phyloP scores from a whole-genome alignment of 2,113 vertebrate genomes.

The Mustela lutreola region DNA sequence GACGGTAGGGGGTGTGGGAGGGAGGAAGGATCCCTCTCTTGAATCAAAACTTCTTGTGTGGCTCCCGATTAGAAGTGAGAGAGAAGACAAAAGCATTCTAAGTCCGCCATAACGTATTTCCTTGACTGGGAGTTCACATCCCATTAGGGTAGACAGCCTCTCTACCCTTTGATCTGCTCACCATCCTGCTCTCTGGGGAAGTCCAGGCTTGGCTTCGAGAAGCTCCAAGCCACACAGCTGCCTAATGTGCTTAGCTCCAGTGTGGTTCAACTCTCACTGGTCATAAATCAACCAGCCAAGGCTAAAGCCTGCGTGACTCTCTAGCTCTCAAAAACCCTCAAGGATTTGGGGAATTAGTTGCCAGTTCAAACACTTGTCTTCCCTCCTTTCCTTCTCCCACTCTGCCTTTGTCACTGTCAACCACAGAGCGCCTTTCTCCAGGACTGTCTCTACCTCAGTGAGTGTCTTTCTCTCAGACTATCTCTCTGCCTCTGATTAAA shows the following conservation, averaged over 20 bases:
- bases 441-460: background rate
- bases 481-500: background rate
- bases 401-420: constrained; percentile 40
- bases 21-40: background rate
- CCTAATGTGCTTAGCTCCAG: background rate
- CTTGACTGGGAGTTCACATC: background rate
- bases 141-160: background rate
- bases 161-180: background rate
- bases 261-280: constrained; percentile 34
- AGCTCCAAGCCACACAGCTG: background rate
- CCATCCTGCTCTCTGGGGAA: background rate
- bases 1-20: background rate
- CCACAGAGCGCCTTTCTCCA: background rate
- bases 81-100: background rate
- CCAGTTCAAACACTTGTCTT: constrained; percentile 74
- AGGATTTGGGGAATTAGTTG: constrained; percentile 76
- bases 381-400: constrained; percentile 55
- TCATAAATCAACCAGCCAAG: constrained; percentile 81
- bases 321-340: constrained; percentile 81
- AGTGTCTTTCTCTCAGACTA: background rate
- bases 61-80: background rate
- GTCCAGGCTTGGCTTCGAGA: background rate
- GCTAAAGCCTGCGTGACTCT: constrained; percentile 73
- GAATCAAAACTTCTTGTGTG: background rate
- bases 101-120: background rate